Base-by-base conservation (phyloP, 2,113 vertebrate species). In the Serilophus lunatus region DNA sequence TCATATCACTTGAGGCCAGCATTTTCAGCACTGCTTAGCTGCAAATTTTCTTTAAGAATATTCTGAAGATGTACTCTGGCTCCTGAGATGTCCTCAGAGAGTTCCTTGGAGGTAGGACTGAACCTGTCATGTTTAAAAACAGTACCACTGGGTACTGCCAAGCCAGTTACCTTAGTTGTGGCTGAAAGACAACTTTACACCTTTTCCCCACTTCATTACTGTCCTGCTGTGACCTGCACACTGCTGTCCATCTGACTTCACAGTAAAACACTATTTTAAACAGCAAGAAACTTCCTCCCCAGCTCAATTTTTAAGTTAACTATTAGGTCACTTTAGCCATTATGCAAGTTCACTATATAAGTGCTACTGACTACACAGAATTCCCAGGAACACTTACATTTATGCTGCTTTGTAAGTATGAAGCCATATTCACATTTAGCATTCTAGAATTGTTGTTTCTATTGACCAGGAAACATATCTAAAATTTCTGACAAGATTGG, bases 161-260 rank as follows among this genome's bases (percentile, higher is more conserved):
- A 90, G 7, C 8, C 28, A 54, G 9, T 59, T 53, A 60, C 15
- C 5, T 18, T 47, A 50, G 7, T 3, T 76, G 16, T 59, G 18
- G 6, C 12, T 72, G 44, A 90, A 87, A 35, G 23, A 68, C 49
- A 64, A 42, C 4, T 61, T 74, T 33, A 50, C 7, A 51, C 6
- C 6, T 26, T 78, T 85, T 38, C 12, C 18, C 35, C 2, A n/a
- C 10, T 74, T 84, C 40, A 49, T 85, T 78, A 25, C 31, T 45
- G 5, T 65, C n/a, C 33, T 31, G 9, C 1, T 0, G 1, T 50
- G 13, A 64, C 6, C 26, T 61, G 36, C 49, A 4, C 7, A 69
- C n/a, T 88, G 28, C 17, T 75, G n/a, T 3, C 12, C 16, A 49
- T 44, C 2, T 63, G n/a, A 57, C 6, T 38, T 69, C 17, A 49